A percentile compares a stretch with the other conserved stretches of the same genome.
phyloP scores from a whole-genome alignment of 53 echinoderm and acorn worm species.

The Henricia sp. region DNA sequence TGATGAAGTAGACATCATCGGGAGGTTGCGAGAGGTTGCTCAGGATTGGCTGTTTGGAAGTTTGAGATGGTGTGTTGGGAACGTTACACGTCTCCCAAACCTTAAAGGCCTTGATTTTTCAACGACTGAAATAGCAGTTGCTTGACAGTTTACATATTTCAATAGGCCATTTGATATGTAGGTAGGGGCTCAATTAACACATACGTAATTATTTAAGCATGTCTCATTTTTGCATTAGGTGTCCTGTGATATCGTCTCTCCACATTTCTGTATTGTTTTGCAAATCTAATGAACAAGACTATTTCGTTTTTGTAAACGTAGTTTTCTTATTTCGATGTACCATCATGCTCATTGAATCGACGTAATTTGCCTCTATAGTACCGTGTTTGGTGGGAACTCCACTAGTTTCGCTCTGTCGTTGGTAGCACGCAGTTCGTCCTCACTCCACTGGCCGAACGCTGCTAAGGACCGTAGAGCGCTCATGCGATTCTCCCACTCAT shows the following conservation, averaged over 20 bases:
- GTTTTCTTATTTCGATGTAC: no score
- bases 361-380: conserved; percentile 31
- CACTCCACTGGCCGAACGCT: conserved; percentile 83
- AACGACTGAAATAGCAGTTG: no score
- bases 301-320: no score
- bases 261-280: no score
- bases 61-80: background rate
- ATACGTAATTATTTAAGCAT: no score
- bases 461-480: conserved; percentile 64
- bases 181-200: no score
- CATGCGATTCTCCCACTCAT: conserved; percentile 85
- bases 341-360: no score
- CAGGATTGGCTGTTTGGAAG: conserved; percentile 74
- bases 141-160: no score
- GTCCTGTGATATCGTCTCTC: no score
- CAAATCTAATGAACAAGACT: no score
- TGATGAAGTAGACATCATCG: conserved; percentile 87
- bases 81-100: background rate
- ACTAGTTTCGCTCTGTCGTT: conserved; percentile 79
- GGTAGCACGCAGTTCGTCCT: conserved; percentile 76
- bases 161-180: no score
- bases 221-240: no score
- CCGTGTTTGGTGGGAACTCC: conserved; percentile 83
- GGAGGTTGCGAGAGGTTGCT: conserved; percentile 72
- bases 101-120: background rate